Conservation (phyloP, 2,113 vertebrate species). For the Sinocyclocheilus anophthalmus region DNA sequence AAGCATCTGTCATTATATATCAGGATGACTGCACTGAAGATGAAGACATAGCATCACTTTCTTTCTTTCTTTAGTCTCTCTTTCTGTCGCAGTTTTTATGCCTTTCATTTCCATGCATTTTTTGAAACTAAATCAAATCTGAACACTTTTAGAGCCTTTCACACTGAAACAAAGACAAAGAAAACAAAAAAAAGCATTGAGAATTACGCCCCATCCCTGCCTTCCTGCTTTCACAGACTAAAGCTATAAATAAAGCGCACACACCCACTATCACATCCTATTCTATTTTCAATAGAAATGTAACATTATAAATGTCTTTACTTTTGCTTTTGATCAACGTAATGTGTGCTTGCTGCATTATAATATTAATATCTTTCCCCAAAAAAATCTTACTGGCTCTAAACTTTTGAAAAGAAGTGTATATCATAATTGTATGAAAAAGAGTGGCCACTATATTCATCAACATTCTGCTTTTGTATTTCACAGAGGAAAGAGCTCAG, state of each 20-base stretch:
- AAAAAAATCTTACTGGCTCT: not conserved
- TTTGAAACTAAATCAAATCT: not conserved
- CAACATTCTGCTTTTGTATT: not conserved
- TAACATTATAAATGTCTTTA: not conserved
- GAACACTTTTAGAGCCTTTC: not conserved
- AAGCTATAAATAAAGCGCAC: conserved; percentile 25
- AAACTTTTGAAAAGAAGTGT: not conserved
- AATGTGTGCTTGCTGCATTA: not conserved
- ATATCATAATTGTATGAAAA: not conserved
- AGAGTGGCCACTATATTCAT: not conserved
- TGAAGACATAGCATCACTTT: conserved; percentile 21
- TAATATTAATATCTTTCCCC: not conserved
- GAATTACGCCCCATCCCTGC: not conserved
- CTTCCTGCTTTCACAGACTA: conserved; percentile 1
- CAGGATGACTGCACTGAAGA: conserved; percentile 16
- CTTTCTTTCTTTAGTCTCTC: not conserved
- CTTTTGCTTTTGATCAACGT: not conserved
- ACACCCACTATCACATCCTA: not conserved
- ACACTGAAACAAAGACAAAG: conserved; percentile 4
- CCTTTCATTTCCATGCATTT: not conserved
- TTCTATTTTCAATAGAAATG: not conserved
- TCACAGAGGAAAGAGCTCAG: not conserved
- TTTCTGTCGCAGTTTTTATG: not conserved
- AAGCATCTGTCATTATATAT: conserved; percentile 4
- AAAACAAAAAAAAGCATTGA: conserved; percentile 8